A percentile compares a stretch with the other conserved stretches of the same genome.
Conservation (phyloP, 2,113 vertebrate species). For the Prunella himalayana region DNA sequence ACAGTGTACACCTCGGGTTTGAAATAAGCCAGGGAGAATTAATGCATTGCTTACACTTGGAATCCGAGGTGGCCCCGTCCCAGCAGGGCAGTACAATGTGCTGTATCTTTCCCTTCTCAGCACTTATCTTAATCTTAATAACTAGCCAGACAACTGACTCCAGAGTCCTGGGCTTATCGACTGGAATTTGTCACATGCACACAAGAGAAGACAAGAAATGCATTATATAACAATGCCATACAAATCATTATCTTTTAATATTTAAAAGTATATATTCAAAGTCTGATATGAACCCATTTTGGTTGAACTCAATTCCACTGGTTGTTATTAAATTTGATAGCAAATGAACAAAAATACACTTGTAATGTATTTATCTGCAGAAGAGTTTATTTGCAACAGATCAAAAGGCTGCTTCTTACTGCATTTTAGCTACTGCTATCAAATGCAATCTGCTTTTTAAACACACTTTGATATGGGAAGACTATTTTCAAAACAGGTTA, state of each 20-base stretch:
- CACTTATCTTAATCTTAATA: slow-evolving; percentile 85
- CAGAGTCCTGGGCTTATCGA: slow-evolving; percentile 80
- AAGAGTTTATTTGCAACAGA: slow-evolving; percentile 66
- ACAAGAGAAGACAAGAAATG: slow-evolving; percentile 75
- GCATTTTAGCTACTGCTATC: slow-evolving; percentile 70
- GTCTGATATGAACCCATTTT: slow-evolving; percentile 71
- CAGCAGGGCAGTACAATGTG: slow-evolving; percentile 66
- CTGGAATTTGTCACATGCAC: slow-evolving; percentile 77
- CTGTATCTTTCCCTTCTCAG: slow-evolving; percentile 74
- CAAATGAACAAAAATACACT: slow-evolving; percentile 72
- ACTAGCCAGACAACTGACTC: slow-evolving; percentile 86
- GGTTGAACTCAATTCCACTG: slow-evolving; percentile 63
- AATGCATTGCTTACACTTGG: slow-evolving; percentile 72
- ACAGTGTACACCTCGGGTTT: slow-evolving; percentile 51
- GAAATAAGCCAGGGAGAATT: slow-evolving; percentile 69
- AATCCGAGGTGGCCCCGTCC: slow-evolving; percentile 68
- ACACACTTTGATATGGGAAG: slow-evolving; percentile 52
- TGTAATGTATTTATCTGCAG: slow-evolving; percentile 74
- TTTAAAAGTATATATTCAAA: slow-evolving; percentile 74
- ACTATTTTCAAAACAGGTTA: slow-evolving; percentile 61
- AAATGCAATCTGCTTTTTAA: slow-evolving; percentile 64
- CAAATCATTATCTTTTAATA: slow-evolving; percentile 74
- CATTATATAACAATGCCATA: slow-evolving; percentile 72
- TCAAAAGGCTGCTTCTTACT: slow-evolving; percentile 73
- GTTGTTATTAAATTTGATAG: slow-evolving; percentile 68